Evolutionary conservation across 2,888 invertebrate species (phyloP).

Genomic region (Pyrocoelia pectoralis): DNA sequence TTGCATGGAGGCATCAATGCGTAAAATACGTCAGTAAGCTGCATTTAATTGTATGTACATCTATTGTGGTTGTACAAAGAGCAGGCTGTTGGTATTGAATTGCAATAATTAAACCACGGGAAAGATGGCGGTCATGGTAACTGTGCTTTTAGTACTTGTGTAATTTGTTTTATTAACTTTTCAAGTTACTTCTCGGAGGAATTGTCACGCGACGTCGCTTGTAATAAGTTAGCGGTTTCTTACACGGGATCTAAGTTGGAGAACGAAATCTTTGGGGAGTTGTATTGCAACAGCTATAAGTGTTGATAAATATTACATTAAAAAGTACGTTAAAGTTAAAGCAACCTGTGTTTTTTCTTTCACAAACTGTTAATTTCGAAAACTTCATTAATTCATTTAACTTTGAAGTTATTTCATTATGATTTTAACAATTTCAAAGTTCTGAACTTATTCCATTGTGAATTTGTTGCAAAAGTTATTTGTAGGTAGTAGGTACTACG

Average conservation of each 20-base stretch:
- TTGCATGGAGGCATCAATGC: not conserved
- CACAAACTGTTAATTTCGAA: no score
- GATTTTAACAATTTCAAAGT: no score
- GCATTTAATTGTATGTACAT: not conserved
- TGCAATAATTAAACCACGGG: not conserved
- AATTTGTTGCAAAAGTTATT: no score
- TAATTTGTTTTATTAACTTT: not conserved
- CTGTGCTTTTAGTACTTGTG: not conserved
- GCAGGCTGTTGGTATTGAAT: not conserved
- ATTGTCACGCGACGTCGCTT: not conserved
- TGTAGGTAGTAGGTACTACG: no score
- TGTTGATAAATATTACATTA: no score
- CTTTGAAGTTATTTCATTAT: no score
- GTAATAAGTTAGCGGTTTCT: not conserved
- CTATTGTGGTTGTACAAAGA: not conserved
- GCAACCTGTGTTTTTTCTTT: no score
- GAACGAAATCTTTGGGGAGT: not conserved
- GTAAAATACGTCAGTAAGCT: not conserved
- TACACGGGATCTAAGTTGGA: not conserved
- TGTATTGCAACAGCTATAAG: no score
- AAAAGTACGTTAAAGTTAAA: no score
- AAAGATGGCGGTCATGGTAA: not conserved
- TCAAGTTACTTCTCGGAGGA: not conserved
- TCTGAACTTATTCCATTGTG: no score
- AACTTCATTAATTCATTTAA: no score